Evolutionary conservation across 2,888 invertebrate species (phyloP), one percentile per base, ranked within the genome.

Genomic region (Ectemnius cavifrons): DNA sequence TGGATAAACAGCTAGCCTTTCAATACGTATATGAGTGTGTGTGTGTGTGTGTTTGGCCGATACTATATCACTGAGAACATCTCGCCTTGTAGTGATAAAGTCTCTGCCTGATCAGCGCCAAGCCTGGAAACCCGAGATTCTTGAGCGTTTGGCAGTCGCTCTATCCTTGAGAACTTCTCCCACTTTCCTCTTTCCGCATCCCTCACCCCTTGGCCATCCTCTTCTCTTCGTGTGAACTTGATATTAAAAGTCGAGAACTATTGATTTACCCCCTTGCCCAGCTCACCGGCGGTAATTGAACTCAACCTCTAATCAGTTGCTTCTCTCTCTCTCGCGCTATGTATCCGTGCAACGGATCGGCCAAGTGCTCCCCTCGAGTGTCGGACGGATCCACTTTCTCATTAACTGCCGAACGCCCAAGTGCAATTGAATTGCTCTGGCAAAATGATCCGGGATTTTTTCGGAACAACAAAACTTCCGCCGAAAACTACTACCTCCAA

Each of bases 1-100:
- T 78, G 79, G 84, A 84, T 87, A 86, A 87, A 87, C 84, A 87
- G 82, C 83, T 63, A 57, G 65, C 68, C 60, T 45, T 74, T 64
- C 82, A 82, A 37, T 37, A 77, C 78, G 73, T 77, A 63, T 52
- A 16, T 52, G 16, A 4, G 5, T 52, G 52, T 52, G 13, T 16
- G n/a, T 11, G 5, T 52, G 0, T 11, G 16, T 52, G 49, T 47
- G 52, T 52, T 0, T 14, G 14, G 14, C 16, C n/a, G 16, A 67
- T 77, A 63, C 68, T 82, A 69, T 77, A 87, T 87, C 87, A 85
- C 85, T 84, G 80, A 67, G 60, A 66, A 45, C 73, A 70, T 77
- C 81, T 85, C 77, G 79, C 82, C 75, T 79, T 73, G 73, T 37
- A 11, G 37, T 37, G 37, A 37, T 37, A 37, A 37, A 37, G 68